Evolutionary conservation across 1,140 invertebrate genomes (phyloP).

Genomic region (Drusus annulatus): DNA sequence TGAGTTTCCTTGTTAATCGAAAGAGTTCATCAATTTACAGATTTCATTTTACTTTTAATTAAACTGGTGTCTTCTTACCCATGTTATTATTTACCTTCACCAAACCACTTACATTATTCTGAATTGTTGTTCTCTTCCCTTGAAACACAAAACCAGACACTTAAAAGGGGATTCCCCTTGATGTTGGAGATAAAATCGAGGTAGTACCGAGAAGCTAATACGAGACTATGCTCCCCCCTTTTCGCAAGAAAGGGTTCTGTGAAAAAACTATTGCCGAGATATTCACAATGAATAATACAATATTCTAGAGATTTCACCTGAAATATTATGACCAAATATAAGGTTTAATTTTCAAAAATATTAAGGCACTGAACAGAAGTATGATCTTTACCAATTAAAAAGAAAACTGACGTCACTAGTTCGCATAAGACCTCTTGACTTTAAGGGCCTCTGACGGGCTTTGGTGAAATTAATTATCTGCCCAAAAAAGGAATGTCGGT

Average conservation of each 20-base stretch:
- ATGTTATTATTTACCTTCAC: not conserved
- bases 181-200: slow-evolving; percentile 4
- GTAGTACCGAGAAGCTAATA: no score
- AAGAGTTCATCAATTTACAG: not conserved
- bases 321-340: no score
- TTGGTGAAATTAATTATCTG: no score
- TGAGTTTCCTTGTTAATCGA: no score
- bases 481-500: no score
- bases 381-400: no score
- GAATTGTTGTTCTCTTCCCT: not conserved
- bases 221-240: not conserved
- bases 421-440: no score
- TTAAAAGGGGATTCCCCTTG: slow-evolving; percentile 6
- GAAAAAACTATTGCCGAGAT: not conserved
- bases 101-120: not conserved
- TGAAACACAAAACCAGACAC: slow-evolving; percentile 2
- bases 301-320: no score
- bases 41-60: not conserved
- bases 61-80: not conserved
- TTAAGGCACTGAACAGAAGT: no score
- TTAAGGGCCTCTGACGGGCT: no score
- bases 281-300: not conserved
- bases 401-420: no score
- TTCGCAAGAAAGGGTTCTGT: not conserved
- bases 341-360: no score